Percentiles rank a stretch among this genome's conserved stretches.
These are phyloP conservation scores for Orestias chungarensis DNA, from an alignment of 2,797 vertebrate species.

Conservation along the genomic window DNA sequence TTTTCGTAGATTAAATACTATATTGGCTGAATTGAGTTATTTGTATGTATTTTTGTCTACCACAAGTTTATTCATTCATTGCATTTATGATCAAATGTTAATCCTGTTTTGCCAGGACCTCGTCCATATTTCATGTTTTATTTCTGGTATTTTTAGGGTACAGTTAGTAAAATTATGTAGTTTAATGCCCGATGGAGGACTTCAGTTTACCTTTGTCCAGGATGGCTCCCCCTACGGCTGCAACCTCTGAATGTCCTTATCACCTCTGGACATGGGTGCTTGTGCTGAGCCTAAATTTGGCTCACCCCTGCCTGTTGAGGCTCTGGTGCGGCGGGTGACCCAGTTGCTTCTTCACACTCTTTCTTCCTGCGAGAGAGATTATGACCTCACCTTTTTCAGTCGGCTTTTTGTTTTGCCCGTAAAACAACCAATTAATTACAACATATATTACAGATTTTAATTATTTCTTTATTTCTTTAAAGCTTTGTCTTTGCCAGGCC, in stretches of 20 bases:
- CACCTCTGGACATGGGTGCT: slow-evolving; percentile 65
- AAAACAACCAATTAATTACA: slow-evolving; percentile 65
- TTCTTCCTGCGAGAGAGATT: slow-evolving; percentile 64
- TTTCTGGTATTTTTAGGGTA: too few species aligned
- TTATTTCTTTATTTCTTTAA: slow-evolving; percentile 26
- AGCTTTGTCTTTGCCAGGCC: slow-evolving; percentile 26
- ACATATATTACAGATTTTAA: slow-evolving; percentile 56
- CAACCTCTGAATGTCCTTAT: slow-evolving; percentile 57
- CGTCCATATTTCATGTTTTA: not conserved
- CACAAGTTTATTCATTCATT: not conserved
- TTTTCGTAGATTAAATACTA: not conserved
- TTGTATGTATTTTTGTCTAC: not conserved
- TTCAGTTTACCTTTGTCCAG: slow-evolving; percentile 26
- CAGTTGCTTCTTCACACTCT: slow-evolving; percentile 61
- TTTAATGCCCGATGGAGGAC: not conserved
- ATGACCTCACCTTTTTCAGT: slow-evolving; percentile 49
- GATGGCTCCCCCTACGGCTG: slow-evolving; percentile 25
- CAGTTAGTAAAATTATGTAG: too few species aligned
- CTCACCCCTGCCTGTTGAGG: slow-evolving; percentile 44
- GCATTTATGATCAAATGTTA: not conserved
- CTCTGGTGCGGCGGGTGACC: slow-evolving; percentile 59
- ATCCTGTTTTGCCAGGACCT: not conserved
- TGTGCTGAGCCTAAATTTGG: slow-evolving; percentile 66
- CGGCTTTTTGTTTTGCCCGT: slow-evolving; percentile 65
- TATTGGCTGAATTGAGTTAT: not conserved